Evolutionary conservation across 2,888 invertebrate species (phyloP).

Genomic region (Lycaena phlaeas): DNA sequence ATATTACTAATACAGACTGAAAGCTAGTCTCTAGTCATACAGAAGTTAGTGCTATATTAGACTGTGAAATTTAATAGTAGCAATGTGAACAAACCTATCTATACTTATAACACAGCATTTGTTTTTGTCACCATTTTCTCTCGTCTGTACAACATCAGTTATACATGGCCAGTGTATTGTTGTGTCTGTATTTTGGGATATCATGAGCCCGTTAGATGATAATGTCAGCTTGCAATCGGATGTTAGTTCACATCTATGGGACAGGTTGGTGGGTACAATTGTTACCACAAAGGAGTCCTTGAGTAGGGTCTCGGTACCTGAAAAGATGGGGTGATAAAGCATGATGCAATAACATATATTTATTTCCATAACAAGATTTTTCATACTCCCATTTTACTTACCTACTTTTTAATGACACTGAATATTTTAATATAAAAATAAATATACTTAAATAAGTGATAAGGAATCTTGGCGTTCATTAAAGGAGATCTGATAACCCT

Average conservation of each 20-base stretch:
- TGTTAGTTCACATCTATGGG: conserved; percentile 73
- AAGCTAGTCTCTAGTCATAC: too few relatives aligned
- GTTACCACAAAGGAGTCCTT: conserved; percentile 73
- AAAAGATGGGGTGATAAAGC: conserved; percentile 31
- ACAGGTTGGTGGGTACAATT: conserved; percentile 75
- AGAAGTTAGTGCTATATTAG: neutral
- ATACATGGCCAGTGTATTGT: conserved; percentile 76
- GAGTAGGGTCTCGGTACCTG: conserved; percentile 60
- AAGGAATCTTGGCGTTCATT: too few relatives aligned
- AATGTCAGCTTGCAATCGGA: conserved; percentile 73
- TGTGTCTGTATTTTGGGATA: conserved; percentile 57
- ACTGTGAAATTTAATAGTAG: conserved; percentile 10
- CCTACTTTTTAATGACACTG: too few relatives aligned
- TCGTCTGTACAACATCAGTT: conserved; percentile 67
- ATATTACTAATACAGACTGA: too few relatives aligned
- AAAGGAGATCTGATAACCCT: too few relatives aligned
- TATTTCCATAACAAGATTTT: too few relatives aligned
- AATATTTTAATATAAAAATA: too few relatives aligned
- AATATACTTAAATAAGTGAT: too few relatives aligned
- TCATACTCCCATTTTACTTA: too few relatives aligned
- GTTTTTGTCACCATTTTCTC: conserved; percentile 68
- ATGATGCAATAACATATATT: conserved; percentile 18
- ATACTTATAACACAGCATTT: conserved; percentile 75
- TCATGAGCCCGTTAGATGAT: conserved; percentile 69
- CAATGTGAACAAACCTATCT: conserved; percentile 63